phyloP scores from a whole-genome alignment of 1,140 invertebrate genomes.

The Rhyzopertha dominica region DNA sequence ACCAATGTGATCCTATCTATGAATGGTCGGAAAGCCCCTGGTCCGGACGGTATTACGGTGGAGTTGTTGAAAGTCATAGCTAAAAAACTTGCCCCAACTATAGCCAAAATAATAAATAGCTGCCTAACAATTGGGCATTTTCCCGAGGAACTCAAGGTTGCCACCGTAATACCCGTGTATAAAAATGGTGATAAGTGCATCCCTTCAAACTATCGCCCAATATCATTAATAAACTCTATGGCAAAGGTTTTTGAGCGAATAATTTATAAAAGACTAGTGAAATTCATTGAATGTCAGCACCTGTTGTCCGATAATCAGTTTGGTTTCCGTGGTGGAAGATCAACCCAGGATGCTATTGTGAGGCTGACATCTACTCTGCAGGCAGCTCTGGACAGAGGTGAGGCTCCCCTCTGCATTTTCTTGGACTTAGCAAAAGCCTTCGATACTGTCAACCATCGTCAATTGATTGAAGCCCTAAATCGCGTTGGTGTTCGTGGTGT shows the following conservation, averaged over 20 bases:
- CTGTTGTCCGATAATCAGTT: slow-evolving; percentile 24
- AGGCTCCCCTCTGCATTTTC: slow-evolving; percentile 7
- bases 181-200: not conserved
- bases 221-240: slow-evolving; percentile 19
- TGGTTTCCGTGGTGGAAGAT: slow-evolving; percentile 22
- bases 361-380: slow-evolving; percentile 11
- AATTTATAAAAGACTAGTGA: slow-evolving; percentile 17
- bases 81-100: not conserved
- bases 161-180: slow-evolving; percentile 1
- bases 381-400: slow-evolving; percentile 3
- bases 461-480: slow-evolving; percentile 6
- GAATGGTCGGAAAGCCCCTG: not conserved
- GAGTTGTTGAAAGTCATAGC: not conserved
- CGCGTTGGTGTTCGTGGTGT: slow-evolving; percentile 6
- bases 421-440: slow-evolving; percentile 15
- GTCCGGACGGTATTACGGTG: not conserved
- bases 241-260: slow-evolving; percentile 28
- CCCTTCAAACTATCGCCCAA: slow-evolving; percentile 26
- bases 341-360: slow-evolving; percentile 20
- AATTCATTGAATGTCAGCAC: slow-evolving; percentile 19
- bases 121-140: not conserved
- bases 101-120: slow-evolving; percentile 3
- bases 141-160: slow-evolving; percentile 1
- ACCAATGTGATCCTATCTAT: not conserved
- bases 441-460: slow-evolving; percentile 14